A percentile compares a stretch with the other conserved stretches of the same genome.
These are phyloP conservation scores for Echeneis naucrates DNA, from an alignment of 2,797 vertebrate genomes.

Conservation along the genomic window DNA sequence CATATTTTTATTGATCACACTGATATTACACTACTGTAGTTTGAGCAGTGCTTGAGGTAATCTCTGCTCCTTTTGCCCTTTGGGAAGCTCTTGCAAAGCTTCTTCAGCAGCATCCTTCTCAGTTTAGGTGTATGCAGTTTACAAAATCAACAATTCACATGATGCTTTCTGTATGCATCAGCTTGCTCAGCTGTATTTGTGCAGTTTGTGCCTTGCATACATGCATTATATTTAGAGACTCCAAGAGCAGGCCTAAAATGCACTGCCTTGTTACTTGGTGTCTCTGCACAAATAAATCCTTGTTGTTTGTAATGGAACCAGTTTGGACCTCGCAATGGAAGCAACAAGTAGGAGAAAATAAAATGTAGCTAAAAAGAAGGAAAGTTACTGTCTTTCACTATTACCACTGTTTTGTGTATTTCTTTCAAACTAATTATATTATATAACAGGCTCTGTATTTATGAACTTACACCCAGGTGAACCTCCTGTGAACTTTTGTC, in stretches of 20 bases:
- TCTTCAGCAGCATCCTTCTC: constrained; percentile 4
- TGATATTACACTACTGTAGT: background rate
- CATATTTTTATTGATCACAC: constrained; percentile 16
- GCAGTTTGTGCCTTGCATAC: background rate
- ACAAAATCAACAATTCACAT: constrained; percentile 4
- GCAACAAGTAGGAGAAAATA: constrained; percentile 18
- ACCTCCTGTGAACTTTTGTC: constrained; percentile 2
- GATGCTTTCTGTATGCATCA: background rate
- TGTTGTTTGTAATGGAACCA: constrained; percentile 6
- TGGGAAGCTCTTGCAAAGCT: constrained; percentile 25
- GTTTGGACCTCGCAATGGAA: constrained; percentile 12
- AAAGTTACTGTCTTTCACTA: constrained; percentile 22
- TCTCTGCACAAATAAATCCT: constrained; percentile 17
- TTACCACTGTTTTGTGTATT: constrained; percentile 10
- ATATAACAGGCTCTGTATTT: background rate
- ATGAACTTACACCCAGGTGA: constrained; percentile 14
- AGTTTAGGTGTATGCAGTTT: constrained; percentile 6
- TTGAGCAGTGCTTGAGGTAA: constrained; percentile 1
- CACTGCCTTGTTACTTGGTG: background rate
- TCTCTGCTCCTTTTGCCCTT: constrained; percentile 23
- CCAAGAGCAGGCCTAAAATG: background rate
- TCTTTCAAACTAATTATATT: constrained; percentile 32
- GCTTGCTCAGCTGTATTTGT: background rate
- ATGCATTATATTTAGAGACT: background rate
- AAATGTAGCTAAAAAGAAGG: background rate